These are phyloP conservation scores for Erebia aethiops DNA, from an alignment of 2,888 invertebrate species.

Conservation along the genomic window DNA sequence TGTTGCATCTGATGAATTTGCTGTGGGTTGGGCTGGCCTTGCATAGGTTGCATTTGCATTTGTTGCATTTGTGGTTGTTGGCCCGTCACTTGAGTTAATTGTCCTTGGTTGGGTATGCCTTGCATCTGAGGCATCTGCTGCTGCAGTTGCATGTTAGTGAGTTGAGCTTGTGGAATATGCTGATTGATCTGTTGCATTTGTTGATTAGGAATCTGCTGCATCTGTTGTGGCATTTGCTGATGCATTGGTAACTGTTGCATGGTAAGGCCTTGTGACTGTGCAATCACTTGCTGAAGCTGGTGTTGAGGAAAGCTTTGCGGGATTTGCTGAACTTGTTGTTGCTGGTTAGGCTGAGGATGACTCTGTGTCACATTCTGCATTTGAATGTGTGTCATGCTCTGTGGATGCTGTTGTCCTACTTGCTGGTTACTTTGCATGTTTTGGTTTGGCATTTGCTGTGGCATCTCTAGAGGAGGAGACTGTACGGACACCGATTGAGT, in stretches of 20 bases:
- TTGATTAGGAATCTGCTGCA: constrained; percentile 80
- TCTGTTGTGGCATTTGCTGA: constrained; percentile 79
- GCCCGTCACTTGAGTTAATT: constrained; percentile 72
- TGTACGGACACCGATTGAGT: constrained; percentile 76
- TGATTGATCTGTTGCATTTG: constrained; percentile 81
- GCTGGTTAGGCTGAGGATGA: constrained; percentile 69
- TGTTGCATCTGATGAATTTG: constrained; percentile 80
- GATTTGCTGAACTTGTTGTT: constrained; percentile 78
- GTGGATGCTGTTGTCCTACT: constrained; percentile 76
- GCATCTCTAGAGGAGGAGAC: constrained; percentile 79
- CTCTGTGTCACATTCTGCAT: constrained; percentile 72
- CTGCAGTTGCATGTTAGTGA: constrained; percentile 79
- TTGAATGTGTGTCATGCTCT: constrained; percentile 80
- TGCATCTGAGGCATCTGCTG: constrained; percentile 80
- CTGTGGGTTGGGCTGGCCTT: constrained; percentile 73
- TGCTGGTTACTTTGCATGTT: constrained; percentile 70
- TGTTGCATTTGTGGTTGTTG: constrained; percentile 81
- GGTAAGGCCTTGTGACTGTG: constrained; percentile 76
- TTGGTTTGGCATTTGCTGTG: constrained; percentile 77
- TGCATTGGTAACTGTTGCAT: constrained; percentile 82
- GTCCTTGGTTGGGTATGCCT: constrained; percentile 73
- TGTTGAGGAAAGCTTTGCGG: constrained; percentile 82
- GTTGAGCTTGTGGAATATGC: constrained; percentile 75
- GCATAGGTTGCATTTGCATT: constrained; percentile 80
- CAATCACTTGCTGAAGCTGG: constrained; percentile 79